phyloP scores from a whole-genome alignment of 2,113 vertebrate genomes.

The Alligator sinensis region DNA sequence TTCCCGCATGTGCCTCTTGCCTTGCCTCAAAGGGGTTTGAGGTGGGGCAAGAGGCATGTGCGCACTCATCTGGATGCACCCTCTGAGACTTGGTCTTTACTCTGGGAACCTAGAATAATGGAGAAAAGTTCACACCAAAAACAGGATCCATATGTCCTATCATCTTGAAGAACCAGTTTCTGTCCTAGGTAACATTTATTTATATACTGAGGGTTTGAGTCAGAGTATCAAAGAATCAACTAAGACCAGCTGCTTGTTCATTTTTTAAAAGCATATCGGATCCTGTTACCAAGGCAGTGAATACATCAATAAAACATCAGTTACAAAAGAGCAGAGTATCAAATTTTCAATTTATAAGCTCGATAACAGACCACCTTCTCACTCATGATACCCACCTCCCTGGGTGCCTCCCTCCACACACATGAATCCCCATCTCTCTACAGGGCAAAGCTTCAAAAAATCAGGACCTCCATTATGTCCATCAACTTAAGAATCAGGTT shows the following conservation, averaged over 20 bases:
- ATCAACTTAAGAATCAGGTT: neutral
- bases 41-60: too few species aligned
- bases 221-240: slow-evolving; percentile 66
- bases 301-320: slow-evolving; percentile 76
- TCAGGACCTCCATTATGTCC: neutral
- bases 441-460: neutral
- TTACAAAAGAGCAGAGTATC: slow-evolving; percentile 58
- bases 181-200: slow-evolving; percentile 65
- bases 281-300: slow-evolving; percentile 65
- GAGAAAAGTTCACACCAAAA: too few species aligned
- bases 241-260: slow-evolving; percentile 68
- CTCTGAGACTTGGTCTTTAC: too few species aligned
- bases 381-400: neutral
- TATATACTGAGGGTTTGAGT: slow-evolving; percentile 57
- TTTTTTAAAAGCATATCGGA: slow-evolving; percentile 65
- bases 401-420: neutral
- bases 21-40: too few species aligned
- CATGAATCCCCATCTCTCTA: neutral
- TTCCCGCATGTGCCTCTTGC: too few species aligned
- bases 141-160: neutral
- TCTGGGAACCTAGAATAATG: too few species aligned
- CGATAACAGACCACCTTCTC: slow-evolving; percentile 29
- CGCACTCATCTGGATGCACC: too few species aligned
- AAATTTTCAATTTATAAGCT: slow-evolving; percentile 70
- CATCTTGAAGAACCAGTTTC: slow-evolving; percentile 14